Percentiles rank a stretch among this genome's conserved stretches.
Evolutionary conservation across 1,140 invertebrate genomes (phyloP).

Genomic region (Eurosta solidaginis): DNA sequence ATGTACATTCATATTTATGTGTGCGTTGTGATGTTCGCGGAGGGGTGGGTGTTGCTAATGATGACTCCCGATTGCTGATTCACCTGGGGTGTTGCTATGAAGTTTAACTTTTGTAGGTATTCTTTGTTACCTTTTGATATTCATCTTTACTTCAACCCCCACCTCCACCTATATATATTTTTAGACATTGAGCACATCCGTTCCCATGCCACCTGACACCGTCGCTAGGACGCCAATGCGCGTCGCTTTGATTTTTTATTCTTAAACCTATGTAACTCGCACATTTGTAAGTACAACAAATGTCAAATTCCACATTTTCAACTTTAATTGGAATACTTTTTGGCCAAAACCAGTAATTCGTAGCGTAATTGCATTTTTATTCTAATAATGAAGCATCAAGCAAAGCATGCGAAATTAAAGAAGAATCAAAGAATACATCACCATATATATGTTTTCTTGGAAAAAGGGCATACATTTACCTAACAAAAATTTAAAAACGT

Average conservation of each 20-base stretch:
- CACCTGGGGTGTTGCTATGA: slow-evolving; percentile 56
- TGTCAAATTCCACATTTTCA: neutral
- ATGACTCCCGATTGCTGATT: slow-evolving; percentile 26
- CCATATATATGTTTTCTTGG: neutral
- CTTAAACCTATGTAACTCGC: neutral
- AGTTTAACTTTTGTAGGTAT: slow-evolving; percentile 59
- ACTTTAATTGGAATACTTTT: slow-evolving; percentile 24
- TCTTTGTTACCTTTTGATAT: slow-evolving; percentile 36
- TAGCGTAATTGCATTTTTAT: neutral
- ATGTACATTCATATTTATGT: neutral
- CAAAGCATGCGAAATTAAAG: neutral
- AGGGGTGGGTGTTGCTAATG: neutral
- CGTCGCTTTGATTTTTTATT: neutral
- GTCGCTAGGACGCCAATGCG: neutral
- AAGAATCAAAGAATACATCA: neutral
- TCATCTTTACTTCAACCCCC: slow-evolving; percentile 36
- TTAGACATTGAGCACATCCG: neutral
- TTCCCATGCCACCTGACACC: slow-evolving; percentile 31
- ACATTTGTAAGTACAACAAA: neutral
- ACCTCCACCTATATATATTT: neutral
- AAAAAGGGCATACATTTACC: neutral
- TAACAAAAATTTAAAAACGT: neutral
- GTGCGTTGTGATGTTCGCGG: neutral
- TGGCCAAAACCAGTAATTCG: neutral
- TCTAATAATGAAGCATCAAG: neutral